Conservation (phyloP, 1,140 invertebrate genomes). For the Micrasema minimum region DNA sequence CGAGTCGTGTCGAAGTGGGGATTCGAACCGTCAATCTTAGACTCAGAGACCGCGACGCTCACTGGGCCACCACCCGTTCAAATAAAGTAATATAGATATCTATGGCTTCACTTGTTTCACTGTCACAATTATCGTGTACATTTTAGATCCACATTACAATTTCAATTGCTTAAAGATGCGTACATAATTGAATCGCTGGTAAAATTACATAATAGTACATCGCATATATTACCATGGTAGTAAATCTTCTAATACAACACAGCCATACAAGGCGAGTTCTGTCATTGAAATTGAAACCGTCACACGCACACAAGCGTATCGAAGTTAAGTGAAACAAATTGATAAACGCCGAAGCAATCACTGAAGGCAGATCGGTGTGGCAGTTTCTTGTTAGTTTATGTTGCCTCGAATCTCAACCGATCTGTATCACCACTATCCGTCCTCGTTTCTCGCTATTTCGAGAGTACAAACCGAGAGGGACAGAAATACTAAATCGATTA, state of each 20-base stretch:
- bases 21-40: too few relatives aligned
- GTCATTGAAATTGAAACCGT: constrained; percentile 25
- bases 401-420: neutral
- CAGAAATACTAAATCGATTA: constrained; percentile 12
- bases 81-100: constrained; percentile 1
- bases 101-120: too few relatives aligned
- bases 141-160: neutral
- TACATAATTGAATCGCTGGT: constrained; percentile 14
- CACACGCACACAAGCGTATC: constrained; percentile 7
- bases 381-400: neutral
- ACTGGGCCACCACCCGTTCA: too few relatives aligned
- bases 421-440: constrained; percentile 12
- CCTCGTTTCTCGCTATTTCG: neutral
- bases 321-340: constrained; percentile 34
- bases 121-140: neutral
- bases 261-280: neutral
- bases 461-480: constrained; percentile 1
- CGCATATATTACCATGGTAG: neutral
- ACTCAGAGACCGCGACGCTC: too few relatives aligned
- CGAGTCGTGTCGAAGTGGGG: too few relatives aligned
- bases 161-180: neutral
- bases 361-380: constrained; percentile 1
- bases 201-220: constrained; percentile 2
- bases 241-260: neutral
- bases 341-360: constrained; percentile 16